Percentiles rank a stretch among this genome's conserved stretches.
These are phyloP conservation scores for Meandrusa payeni DNA, from an alignment of 2,888 invertebrate genomes.

Conservation along the genomic window DNA sequence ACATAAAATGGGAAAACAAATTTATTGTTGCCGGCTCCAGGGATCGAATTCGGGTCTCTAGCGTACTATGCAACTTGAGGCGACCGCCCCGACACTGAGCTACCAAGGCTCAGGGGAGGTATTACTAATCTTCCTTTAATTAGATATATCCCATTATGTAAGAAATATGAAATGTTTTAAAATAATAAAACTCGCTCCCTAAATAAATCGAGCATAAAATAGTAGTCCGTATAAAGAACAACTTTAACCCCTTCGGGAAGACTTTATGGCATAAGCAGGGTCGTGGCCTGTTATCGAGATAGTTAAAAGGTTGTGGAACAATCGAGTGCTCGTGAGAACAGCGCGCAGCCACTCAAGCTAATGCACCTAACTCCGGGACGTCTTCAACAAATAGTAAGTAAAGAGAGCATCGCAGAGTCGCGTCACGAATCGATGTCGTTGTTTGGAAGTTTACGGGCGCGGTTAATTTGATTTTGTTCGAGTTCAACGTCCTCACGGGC, in stretches of 20 bases:
- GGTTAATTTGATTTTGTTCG: constrained; percentile 32
- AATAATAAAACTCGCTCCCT: too few relatives aligned
- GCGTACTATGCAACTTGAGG: too few relatives aligned
- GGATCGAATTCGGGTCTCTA: too few relatives aligned
- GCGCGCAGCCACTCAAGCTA: constrained; percentile 45
- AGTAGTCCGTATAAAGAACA: constrained; percentile 23
- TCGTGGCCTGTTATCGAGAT: constrained; percentile 69
- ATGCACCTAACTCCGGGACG: constrained; percentile 40
- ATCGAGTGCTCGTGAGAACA: constrained; percentile 72
- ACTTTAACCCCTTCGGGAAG: constrained; percentile 42
- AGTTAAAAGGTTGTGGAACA: constrained; percentile 69
- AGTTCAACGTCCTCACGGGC: constrained; percentile 17
- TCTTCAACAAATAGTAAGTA: constrained; percentile 36
- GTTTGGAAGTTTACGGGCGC: constrained; percentile 32
- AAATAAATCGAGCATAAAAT: constrained; percentile 11
- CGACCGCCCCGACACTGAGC: too few relatives aligned
- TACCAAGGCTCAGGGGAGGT: too few relatives aligned
- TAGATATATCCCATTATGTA: too few relatives aligned
- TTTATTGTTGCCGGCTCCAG: too few relatives aligned
- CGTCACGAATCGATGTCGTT: constrained; percentile 43
- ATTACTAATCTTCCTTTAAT: too few relatives aligned
- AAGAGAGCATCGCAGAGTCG: constrained; percentile 36
- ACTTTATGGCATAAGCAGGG: constrained; percentile 56
- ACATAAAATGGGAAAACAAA: too few relatives aligned
- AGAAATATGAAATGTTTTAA: too few relatives aligned